Base-by-base conservation (phyloP, 1,140 invertebrate species). In the Scaptomyza montana region DNA sequence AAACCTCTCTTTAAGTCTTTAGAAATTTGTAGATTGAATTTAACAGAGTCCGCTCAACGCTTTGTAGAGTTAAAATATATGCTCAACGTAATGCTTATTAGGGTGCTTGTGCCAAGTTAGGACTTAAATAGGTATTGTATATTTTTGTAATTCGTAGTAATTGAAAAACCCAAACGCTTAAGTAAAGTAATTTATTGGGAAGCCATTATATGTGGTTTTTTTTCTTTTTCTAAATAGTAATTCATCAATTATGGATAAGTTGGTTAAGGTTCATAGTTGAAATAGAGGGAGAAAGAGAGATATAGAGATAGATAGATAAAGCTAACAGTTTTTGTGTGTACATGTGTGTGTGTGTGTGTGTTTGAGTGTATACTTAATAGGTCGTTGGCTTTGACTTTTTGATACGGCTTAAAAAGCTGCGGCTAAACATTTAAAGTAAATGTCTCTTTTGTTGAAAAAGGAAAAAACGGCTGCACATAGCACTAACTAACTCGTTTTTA, bases 341-440 rank as follows among this genome's bases (percentile, higher is more conserved):
- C 3, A 5, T 33, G 39, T 36, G 54, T 55, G 56, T 55, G 30
- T 65, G 16, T 55, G 66, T 70, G 54, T 69, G 66, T 7, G 19
- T 49, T 46, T 43, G 10, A 10, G 46, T 67, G 25, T 16, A n/a
- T 25, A 25, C 2, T 25, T 25, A 25, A 25, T 25, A 25, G 21
- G 21, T 25, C 2, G 1, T 25, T 25, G 21, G 21, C 21, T 25
- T 25, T 3, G 21, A 25, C 21, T 25, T 53, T 56, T 54, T 54
- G 19, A 16, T 16, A 39, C 33, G 56, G 77, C 72, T 78, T 89
- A 70, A 87, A 67, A 86, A 87, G 82, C 82, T 82, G 82, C 72
- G 62, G 84, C 82, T 89, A 79, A 84, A 89, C 84, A 87, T 82
- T 86, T 87, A 87, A 87, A 87, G 84, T 87, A 87, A 87, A 87